These are phyloP conservation scores for Tinea semifulvella DNA, from an alignment of 2,888 invertebrate species.

Conservation along the genomic window DNA sequence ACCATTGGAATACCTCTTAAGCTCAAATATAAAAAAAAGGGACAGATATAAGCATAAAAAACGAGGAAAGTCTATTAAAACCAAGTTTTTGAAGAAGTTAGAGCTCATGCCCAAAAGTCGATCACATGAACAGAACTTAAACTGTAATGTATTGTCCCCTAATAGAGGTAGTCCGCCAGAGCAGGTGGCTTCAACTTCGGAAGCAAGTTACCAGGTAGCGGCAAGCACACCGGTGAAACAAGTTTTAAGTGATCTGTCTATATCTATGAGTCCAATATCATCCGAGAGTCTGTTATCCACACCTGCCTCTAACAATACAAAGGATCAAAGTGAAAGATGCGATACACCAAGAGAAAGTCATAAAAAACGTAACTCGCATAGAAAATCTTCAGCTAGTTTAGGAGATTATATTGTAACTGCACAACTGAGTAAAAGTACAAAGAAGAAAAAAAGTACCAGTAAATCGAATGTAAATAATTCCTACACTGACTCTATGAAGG, in stretches of 20 bases:
- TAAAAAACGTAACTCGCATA: conserved; percentile 27
- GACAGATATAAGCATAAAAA: too few relatives aligned
- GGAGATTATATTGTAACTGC: conserved; percentile 45
- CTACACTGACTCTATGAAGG: conserved; percentile 30
- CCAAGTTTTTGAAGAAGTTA: conserved; percentile 45
- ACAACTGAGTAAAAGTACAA: conserved; percentile 31
- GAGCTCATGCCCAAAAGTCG: neutral
- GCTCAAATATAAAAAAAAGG: conserved; percentile 40
- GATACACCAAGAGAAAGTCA: conserved; percentile 44
- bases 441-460: conserved; percentile 34
- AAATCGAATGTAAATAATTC: conserved; percentile 35
- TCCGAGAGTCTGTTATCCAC: conserved; percentile 21
- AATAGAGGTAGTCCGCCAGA: too few relatives aligned
- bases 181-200: too few relatives aligned
- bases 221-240: conserved; percentile 54
- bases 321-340: conserved; percentile 32
- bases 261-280: conserved; percentile 44
- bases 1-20: conserved; percentile 32
- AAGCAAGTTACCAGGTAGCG: conserved; percentile 36
- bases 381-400: conserved; percentile 37
- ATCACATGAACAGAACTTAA: conserved; percentile 27
- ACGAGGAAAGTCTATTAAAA: conserved; percentile 46
- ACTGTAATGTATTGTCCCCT: conserved; percentile 30
- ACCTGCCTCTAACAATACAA: conserved; percentile 6
- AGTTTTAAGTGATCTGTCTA: too few relatives aligned